These are phyloP conservation scores for Polymixis flavicincta DNA, from an alignment of 2,888 invertebrate genomes.

Conservation along the genomic window DNA sequence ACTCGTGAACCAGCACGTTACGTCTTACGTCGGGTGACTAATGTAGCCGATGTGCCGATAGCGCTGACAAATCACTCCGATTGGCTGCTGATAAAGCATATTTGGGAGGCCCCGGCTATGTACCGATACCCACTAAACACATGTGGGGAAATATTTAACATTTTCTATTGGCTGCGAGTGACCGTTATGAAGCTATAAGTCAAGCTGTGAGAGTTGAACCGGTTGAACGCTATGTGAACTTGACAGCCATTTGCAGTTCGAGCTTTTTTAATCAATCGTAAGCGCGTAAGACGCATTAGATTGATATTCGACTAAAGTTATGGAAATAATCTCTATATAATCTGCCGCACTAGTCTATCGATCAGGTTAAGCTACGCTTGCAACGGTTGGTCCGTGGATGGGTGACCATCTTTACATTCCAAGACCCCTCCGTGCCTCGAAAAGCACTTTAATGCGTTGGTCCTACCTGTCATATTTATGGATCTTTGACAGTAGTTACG, in stretches of 20 bases:
- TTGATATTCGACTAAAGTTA: no score
- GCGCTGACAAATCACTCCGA: conserved; percentile 60
- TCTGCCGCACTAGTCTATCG: no score
- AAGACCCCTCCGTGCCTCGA: no score
- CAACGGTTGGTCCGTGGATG: no score
- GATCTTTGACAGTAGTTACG: no score
- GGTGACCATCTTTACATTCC: no score
- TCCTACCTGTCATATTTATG: no score
- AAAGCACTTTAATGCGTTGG: no score
- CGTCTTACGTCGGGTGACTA: conserved; percentile 28
- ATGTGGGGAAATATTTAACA: conserved; percentile 4
- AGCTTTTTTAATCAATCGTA: conserved; percentile 5
- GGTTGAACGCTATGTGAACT: no score
- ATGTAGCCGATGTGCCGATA: conserved; percentile 60
- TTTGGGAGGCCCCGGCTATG: conserved; percentile 23
- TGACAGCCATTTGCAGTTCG: neutral
- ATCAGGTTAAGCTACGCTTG: no score
- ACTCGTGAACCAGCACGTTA: neutral
- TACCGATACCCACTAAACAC: conserved; percentile 5
- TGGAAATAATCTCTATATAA: no score
- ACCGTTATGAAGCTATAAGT: conserved; percentile 6
- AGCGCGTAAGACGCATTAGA: neutral
- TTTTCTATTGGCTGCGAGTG: neutral
- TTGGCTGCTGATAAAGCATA: conserved; percentile 37
- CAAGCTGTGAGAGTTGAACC: neutral